Conservation (phyloP, 35 echinoderm and acorn worm genomes). For the Holothuria glaberrima region DNA sequence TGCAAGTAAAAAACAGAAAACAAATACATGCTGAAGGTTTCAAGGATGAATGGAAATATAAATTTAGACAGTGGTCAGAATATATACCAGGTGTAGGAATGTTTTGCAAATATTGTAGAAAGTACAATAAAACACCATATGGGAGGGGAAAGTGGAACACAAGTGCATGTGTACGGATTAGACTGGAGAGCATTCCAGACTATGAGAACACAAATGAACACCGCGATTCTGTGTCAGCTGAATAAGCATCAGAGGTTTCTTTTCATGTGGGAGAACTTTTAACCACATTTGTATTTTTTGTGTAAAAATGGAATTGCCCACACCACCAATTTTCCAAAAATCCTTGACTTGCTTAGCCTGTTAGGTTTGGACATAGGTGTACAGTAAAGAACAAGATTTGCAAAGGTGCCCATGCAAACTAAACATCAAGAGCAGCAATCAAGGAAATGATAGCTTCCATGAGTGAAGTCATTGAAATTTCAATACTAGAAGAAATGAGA, state of each 20-base stretch:
- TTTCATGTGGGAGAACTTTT: constrained; percentile 21
- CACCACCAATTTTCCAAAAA: constrained; percentile 43
- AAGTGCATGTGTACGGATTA: constrained; percentile 41
- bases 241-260: constrained; percentile 9
- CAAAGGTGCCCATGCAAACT: constrained; percentile 48
- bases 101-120: constrained; percentile 62
- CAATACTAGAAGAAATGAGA: background rate
- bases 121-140: constrained; percentile 55
- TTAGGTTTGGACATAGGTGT: constrained; percentile 54
- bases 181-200: constrained; percentile 63
- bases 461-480: constrained; percentile 60
- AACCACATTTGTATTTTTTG: constrained; percentile 54
- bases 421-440: constrained; percentile 47
- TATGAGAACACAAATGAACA: constrained; percentile 55
- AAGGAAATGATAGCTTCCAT: constrained; percentile 49
- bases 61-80: constrained; percentile 58
- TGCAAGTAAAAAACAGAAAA: constrained; percentile 54
- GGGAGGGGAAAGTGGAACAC: constrained; percentile 59
- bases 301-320: constrained; percentile 50
- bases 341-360: constrained; percentile 42
- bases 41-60: constrained; percentile 52
- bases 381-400: constrained; percentile 46
- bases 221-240: constrained; percentile 24
- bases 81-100: constrained; percentile 27
- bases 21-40: constrained; percentile 56